phyloP scores from a whole-genome alignment of 2,888 invertebrate genomes.

The Phyto melanocephala region DNA sequence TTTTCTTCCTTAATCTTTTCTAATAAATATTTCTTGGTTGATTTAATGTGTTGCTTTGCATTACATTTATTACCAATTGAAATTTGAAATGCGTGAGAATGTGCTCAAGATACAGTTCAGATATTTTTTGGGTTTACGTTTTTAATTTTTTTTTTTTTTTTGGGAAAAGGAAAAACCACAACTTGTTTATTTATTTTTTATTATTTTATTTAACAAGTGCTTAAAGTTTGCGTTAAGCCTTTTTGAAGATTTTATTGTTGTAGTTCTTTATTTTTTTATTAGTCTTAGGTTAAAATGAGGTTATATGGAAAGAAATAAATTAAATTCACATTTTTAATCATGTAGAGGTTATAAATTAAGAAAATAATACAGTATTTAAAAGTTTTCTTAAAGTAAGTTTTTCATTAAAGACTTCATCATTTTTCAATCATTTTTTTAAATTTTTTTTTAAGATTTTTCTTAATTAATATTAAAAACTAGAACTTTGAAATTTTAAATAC shows the following conservation, averaged over 20 bases:
- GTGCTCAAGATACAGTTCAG: conserved; percentile 68
- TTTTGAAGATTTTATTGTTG: conserved; percentile 33
- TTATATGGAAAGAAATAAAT: neutral
- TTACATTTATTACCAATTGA: conserved; percentile 78
- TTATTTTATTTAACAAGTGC: conserved; percentile 29
- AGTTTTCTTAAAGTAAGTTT: too few species aligned
- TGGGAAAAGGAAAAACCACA: neutral
- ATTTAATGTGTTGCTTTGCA: conserved; percentile 78
- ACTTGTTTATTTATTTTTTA: neutral
- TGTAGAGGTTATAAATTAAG: too few species aligned
- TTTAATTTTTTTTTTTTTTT: neutral
- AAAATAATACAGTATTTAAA: too few species aligned
- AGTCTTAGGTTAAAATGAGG: conserved; percentile 62
- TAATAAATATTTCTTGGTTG: conserved; percentile 68
- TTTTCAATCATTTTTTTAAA: too few species aligned
- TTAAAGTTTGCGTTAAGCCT: conserved; percentile 60
- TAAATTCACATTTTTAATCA: too few species aligned
- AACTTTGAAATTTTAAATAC: too few species aligned
- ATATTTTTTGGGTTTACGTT: neutral
- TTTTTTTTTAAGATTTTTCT: too few species aligned
- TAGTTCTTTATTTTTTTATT: conserved; percentile 59
- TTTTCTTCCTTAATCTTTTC: conserved; percentile 67
- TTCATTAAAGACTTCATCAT: too few species aligned
- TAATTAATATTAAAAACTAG: too few species aligned
- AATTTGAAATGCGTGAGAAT: conserved; percentile 78